phyloP scores from a whole-genome alignment of 2,797 vertebrate species.

The Clarias pachynema region DNA sequence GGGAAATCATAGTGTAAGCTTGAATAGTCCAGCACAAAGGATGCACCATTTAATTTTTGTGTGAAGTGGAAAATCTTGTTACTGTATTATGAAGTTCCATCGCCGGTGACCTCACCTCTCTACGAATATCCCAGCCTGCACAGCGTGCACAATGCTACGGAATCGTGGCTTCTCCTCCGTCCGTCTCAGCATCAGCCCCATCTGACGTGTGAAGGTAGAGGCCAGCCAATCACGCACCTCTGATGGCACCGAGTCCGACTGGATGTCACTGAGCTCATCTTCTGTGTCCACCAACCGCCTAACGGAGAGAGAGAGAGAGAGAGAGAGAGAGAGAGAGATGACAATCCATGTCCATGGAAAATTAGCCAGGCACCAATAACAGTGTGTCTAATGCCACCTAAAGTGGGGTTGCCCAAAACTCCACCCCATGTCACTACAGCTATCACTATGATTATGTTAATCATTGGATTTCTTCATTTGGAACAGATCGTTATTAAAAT shows the following conservation, averaged over 20 bases:
- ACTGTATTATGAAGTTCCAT: not conserved
- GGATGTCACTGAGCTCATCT: slow-evolving; percentile 97
- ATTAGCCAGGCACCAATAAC: not conserved
- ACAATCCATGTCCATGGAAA: not conserved
- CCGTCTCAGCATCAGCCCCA: slow-evolving; percentile 94
- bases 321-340: not conserved
- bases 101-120: slow-evolving; percentile 80
- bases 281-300: slow-evolving; percentile 94
- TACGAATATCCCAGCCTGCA: slow-evolving; percentile 98
- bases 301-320: slow-evolving; percentile 8
- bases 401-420: not conserved
- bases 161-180: slow-evolving; percentile 95
- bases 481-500: slow-evolving; percentile 25
- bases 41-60: not conserved
- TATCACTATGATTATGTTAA: slow-evolving; percentile 35
- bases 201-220: slow-evolving; percentile 95
- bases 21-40: not conserved
- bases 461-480: slow-evolving; percentile 25
- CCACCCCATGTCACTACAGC: slow-evolving; percentile 1
- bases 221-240: slow-evolving; percentile 98
- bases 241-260: slow-evolving; percentile 92
- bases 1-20: not conserved
- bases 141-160: slow-evolving; percentile 94
- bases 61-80: not conserved
- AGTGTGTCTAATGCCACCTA: slow-evolving; percentile 11